Evolutionary conservation across 2,888 invertebrate species (phyloP).

Genomic region (Dicranocentrus wangi): DNA sequence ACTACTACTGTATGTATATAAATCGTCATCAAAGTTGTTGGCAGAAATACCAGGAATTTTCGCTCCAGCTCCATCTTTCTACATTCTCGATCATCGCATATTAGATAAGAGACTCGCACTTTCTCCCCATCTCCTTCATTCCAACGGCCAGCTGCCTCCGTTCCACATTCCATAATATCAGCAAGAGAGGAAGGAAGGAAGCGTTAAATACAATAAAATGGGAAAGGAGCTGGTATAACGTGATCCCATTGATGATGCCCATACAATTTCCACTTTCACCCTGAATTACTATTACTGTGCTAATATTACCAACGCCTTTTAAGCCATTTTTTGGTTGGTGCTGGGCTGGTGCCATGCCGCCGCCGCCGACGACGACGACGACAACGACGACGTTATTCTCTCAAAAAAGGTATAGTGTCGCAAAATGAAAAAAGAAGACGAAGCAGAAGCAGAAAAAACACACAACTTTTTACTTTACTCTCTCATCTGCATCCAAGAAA

Average conservation of each 20-base stretch:
- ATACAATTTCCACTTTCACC: conserved; percentile 40
- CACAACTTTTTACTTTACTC: conserved; percentile 4
- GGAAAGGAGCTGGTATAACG: conserved; percentile 15
- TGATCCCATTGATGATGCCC: conserved; percentile 43
- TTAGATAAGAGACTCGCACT: not conserved
- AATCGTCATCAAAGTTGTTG: not conserved
- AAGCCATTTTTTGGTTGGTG: too few species aligned
- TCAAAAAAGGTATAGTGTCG: conserved; percentile 19
- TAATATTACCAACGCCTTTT: too few species aligned
- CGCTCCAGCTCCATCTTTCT: conserved; percentile 34
- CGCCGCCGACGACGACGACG: too few species aligned
- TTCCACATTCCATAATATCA: conserved; percentile 23
- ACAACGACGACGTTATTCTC: too few species aligned
- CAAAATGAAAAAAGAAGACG: too few species aligned
- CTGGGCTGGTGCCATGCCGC: too few species aligned
- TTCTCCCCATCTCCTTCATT: conserved; percentile 20
- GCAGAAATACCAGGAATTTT: conserved; percentile 43
- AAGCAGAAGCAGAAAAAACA: not conserved
- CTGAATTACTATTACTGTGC: conserved; percentile 42
- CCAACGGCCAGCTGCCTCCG: not conserved
- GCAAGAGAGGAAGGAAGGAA: conserved; percentile 16
- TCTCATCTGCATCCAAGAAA: not conserved
- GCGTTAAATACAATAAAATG: conserved; percentile 11
- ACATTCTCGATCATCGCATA: conserved; percentile 25
- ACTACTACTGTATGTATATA: too few species aligned